Evolutionary conservation across 53 echinoderm and acorn worm species (phyloP), one percentile per base, ranked within the genome.

Genomic region (Paracentrotus lividus): DNA sequence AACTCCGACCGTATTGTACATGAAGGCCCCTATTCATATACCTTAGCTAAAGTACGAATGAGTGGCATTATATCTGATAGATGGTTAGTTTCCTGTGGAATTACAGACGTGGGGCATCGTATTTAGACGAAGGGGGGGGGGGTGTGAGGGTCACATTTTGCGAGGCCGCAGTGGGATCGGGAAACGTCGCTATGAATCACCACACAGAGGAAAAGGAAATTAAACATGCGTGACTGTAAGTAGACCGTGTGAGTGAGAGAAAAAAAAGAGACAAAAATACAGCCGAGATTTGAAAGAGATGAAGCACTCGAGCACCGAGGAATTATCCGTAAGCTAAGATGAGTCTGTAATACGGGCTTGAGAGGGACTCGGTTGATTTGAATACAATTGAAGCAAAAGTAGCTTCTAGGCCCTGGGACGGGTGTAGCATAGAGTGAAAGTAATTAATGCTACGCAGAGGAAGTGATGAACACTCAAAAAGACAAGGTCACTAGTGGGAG

Each of bases 191-290:
- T 45, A 89, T 89, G 89, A 89, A 64, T 89, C 89, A 89, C 44
- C 21, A 12, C 26, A 12, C 81, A 16, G 47, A 65, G 89, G 89
- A 89, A 89, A 43, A 89, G 89, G 89, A 89, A 89, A 89, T 89
- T 89, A 89, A 89, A 89, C 42, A 64, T 89, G 89, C 89, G 89
- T 89, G 89, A 89, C 89, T 56, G 89, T 81, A 81, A 33, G 77
- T 77, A 77, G 77, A 77, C 44, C 81, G 33, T 81, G 45, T 81
- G 44, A n/a, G 81, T n/a, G 47, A 81, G 81, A 81, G 16, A 81
- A 26, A 13, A 27, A 81, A 43, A 47, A 42, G 34, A 42, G 33
- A 29, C 21, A n/a, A n/a, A n/a, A n/a, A n/a, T 7, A 72, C 21
- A 13, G 27, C 38, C 36, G 38, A 32, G 36, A 72, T 72, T 38